Percentiles rank a stretch among this genome's conserved stretches.
These are phyloP conservation scores for Anas flavirostris DNA, from an alignment of 2,797 vertebrate species.

Conservation along the genomic window DNA sequence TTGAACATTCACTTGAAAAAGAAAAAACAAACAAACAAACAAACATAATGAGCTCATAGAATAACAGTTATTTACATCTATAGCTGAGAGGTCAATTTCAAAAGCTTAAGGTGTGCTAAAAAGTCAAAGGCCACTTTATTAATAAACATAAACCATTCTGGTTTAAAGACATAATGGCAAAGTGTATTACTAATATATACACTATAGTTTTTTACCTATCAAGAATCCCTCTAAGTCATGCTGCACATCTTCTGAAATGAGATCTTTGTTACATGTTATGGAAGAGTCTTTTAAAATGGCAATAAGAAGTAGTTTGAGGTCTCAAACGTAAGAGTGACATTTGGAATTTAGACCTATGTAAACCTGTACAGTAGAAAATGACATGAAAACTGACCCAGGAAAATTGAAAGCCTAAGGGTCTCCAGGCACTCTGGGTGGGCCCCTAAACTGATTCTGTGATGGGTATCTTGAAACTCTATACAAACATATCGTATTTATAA, in stretches of 20 bases:
- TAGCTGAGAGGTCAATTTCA: neutral
- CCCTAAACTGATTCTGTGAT: conserved; percentile 6
- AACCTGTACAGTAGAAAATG: neutral
- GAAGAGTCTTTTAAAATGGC: neutral
- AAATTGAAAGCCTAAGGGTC: neutral
- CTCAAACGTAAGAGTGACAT: neutral
- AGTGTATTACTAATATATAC: neutral
- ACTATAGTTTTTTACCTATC: too few relatives aligned
- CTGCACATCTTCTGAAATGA: neutral
- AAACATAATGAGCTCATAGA: neutral
- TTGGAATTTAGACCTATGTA: neutral
- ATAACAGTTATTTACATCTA: neutral
- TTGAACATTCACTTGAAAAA: conserved; percentile 19
- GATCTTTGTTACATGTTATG: neutral
- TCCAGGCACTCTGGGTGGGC: neutral
- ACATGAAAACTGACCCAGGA: neutral
- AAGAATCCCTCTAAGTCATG: neutral
- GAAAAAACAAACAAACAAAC: neutral
- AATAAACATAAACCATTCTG: neutral
- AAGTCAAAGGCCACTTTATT: neutral
- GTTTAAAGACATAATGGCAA: neutral
- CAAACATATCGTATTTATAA: neutral
- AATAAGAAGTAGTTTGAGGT: neutral
- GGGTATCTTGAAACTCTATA: neutral
- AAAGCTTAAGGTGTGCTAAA: neutral